Evolutionary conservation across 2,888 invertebrate species (phyloP), one percentile per base, ranked within the genome.

Genomic region (Arge pagana): DNA sequence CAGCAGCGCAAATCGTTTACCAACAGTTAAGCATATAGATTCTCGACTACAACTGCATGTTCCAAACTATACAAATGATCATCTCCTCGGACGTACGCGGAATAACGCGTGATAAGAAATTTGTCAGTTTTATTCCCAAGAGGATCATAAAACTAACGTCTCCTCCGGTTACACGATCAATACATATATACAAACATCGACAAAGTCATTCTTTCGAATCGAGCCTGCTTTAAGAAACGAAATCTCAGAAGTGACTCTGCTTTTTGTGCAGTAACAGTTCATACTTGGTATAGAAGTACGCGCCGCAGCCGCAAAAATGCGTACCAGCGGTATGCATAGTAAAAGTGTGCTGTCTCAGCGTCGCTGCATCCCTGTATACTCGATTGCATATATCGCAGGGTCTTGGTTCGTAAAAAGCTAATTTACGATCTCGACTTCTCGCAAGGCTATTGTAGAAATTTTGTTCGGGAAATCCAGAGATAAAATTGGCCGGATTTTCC

Each of bases 351-450:
- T 45, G 45, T 45, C 45, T 19, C 33, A 45, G 16, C 23, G 45
- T 45, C 24, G 35, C 45, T 15, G 45, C 45, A 16, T 45, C 45
- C 35, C 45, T 45, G 33, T 45, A 45, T 23, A 45, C 35, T 13
- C 45, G 33, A n/a, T 45, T 45, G 16, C 45, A 45, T 21, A 45
- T 35, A n/a, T 45, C 45, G 24, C 45, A 45, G 3, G 45, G 45
- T 24, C 45, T 33, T 13, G 45, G 45, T 45, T 45, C 45, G 33
- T 45, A 35, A 21, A 45, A 45, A 15, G 45, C 45, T 19, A 45
- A 21, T 7, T 45, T 45, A 13, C 45, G 31, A 23, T 45, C 23
- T 13, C n/a, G 23, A 11, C 11, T 33, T 13, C 35, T 33, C 3
- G 15, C 5, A 6, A 45, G 21, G 19, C 1, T 35, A 23, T 10